These are phyloP conservation scores for Pachycephus smyrnensis DNA, from an alignment of 2,888 invertebrate species.

Conservation along the genomic window DNA sequence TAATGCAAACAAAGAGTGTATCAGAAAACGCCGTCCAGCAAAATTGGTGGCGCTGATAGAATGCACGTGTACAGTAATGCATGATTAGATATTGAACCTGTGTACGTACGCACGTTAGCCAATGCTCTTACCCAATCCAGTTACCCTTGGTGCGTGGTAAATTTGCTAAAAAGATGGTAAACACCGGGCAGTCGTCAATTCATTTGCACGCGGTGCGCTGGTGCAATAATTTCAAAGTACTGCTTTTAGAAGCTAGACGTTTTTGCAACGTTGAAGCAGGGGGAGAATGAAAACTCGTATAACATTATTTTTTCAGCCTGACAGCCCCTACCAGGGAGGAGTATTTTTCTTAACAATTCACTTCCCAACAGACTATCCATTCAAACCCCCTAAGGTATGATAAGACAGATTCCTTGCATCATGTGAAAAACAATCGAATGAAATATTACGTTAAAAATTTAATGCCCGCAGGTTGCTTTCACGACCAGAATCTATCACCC, in stretches of 20 bases:
- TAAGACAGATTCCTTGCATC: not conserved
- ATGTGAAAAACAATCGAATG: not conserved
- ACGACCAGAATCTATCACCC: constrained; percentile 99
- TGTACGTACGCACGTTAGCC: not conserved
- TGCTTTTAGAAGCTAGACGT: not conserved
- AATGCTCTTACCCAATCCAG: not conserved
- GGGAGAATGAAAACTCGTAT: constrained; percentile 12
- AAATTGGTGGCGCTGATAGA: too few relatives aligned
- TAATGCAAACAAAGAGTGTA: too few relatives aligned
- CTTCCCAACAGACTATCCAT: constrained; percentile 99
- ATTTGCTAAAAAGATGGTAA: not conserved
- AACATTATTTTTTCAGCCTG: constrained; percentile 79
- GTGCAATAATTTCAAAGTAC: not conserved
- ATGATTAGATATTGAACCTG: too few relatives aligned
- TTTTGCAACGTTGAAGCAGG: not conserved
- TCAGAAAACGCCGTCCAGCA: too few relatives aligned
- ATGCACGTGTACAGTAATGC: too few relatives aligned
- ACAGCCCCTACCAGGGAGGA: constrained; percentile 99
- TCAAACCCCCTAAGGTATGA: constrained; percentile 98
- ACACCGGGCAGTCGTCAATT: not conserved
- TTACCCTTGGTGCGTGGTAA: not conserved
- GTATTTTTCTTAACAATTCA: constrained; percentile 99
- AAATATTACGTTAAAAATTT: constrained; percentile 14
- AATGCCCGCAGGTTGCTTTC: constrained; percentile 84
- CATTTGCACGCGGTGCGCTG: not conserved